These are phyloP conservation scores for Hippotragus niger DNA, from an alignment of 2,113 vertebrate genomes.

Conservation along the genomic window DNA sequence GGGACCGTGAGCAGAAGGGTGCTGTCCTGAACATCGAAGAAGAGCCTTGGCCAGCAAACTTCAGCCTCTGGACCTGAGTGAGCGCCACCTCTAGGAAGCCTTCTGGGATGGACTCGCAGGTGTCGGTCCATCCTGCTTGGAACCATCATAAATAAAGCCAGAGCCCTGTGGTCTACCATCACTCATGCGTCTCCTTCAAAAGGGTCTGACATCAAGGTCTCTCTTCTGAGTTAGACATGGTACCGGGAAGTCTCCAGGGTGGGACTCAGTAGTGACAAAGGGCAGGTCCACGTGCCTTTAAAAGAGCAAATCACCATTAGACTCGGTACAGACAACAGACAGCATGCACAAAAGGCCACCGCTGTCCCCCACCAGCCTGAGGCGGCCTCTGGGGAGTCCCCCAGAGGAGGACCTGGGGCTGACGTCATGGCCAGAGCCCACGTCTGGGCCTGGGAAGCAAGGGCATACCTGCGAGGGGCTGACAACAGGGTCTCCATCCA, in stretches of 20 bases:
- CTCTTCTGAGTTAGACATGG: background rate
- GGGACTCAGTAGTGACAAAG: background rate
- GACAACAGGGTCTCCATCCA: background rate
- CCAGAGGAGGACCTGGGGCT: background rate
- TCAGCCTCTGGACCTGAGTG: background rate
- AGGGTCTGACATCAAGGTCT: background rate
- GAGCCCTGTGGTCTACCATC: background rate
- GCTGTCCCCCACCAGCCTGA: background rate
- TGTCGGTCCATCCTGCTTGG: too few species aligned
- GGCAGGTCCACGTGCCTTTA: background rate
- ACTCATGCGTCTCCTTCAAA: too few species aligned
- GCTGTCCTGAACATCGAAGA: background rate
- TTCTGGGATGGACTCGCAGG: background rate
- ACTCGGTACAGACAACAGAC: accelerated
- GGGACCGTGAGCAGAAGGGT: background rate
- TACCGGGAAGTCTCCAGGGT: background rate
- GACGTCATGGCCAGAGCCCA: background rate
- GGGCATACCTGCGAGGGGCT: background rate
- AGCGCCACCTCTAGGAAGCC: background rate
- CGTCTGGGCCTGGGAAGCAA: accelerated
- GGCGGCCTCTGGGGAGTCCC: accelerated
- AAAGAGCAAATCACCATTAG: background rate
- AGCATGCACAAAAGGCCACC: accelerated
- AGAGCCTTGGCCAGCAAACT: background rate
- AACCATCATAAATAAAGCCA: background rate